A percentile compares a stretch with the other conserved stretches of the same genome.
Evolutionary conservation across 2,888 invertebrate genomes (phyloP).

Genomic region (Ethmia dodecea): DNA sequence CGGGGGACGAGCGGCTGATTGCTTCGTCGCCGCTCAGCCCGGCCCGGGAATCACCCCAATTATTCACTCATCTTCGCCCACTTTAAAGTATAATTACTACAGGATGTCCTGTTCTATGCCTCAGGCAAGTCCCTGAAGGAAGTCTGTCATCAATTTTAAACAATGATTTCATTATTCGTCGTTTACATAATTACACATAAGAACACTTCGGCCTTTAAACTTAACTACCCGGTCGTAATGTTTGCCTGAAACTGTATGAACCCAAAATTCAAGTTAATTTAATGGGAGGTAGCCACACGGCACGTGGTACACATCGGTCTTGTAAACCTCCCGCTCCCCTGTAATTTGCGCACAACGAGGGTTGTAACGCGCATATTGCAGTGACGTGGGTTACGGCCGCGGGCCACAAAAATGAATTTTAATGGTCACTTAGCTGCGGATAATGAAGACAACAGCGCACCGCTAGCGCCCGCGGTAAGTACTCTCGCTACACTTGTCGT

Average conservation of each 20-base stretch:
- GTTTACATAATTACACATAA: too few species aligned
- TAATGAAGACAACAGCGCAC: constrained; percentile 48
- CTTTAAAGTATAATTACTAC: constrained; percentile 12
- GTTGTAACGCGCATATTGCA: not conserved
- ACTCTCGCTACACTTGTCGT: constrained; percentile 16
- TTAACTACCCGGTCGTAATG: too few species aligned
- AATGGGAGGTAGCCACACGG: too few species aligned
- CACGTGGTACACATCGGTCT: too few species aligned
- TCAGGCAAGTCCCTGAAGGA: not conserved
- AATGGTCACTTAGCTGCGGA: constrained; percentile 58
- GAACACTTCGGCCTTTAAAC: too few species aligned
- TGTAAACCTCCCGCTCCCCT: not conserved
- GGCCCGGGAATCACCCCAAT: constrained; percentile 17
- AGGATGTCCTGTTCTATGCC: not conserved
- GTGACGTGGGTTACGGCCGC: constrained; percentile 11
- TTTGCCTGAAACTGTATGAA: too few species aligned
- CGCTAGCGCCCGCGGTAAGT: constrained; percentile 20
- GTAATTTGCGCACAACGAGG: constrained; percentile 7
- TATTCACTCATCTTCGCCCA: constrained; percentile 19
- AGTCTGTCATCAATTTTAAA: too few species aligned
- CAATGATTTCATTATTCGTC: too few species aligned
- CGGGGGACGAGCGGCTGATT: constrained; percentile 1
- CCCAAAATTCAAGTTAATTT: too few species aligned
- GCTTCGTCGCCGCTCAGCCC: constrained; percentile 2
- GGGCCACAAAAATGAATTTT: constrained; percentile 62